Percentiles rank a stretch among this genome's conserved stretches.
These are phyloP conservation scores for Cliona cf. orientalis DNA, from an alignment of 37 sponge, comb jelly and placozoan species.

Conservation along the genomic window DNA sequence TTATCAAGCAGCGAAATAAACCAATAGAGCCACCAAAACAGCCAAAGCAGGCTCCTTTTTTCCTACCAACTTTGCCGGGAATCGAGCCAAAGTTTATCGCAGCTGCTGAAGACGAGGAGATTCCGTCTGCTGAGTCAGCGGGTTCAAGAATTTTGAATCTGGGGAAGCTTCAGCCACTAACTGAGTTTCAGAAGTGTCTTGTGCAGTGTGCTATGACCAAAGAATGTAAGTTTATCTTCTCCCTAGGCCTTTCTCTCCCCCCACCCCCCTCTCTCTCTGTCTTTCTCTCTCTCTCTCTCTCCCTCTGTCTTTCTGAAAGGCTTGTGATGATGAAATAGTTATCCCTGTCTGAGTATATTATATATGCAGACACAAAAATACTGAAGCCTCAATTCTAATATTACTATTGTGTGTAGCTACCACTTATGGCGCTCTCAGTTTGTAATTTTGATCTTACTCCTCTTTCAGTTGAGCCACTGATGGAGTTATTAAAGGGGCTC, in stretches of 20 bases:
- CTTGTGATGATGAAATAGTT: background rate
- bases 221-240: constrained; percentile 57
- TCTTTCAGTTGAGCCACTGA: constrained; percentile 40
- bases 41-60: constrained; percentile 92
- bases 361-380: background rate
- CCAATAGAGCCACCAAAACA: constrained; percentile 88
- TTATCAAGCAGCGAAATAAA: constrained; percentile 93
- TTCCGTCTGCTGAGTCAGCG: constrained; percentile 8
- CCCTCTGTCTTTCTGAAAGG: background rate
- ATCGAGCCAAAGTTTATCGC: constrained; percentile 69
- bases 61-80: constrained; percentile 88
- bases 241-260: too few relatives aligned
- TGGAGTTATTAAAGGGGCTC: constrained; percentile 66
- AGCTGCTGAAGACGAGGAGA: constrained; percentile 24
- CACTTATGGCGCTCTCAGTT: too few relatives aligned
- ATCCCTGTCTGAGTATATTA: background rate
- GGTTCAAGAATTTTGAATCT: constrained; percentile 62
- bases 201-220: constrained; percentile 4
- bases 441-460: too few relatives aligned
- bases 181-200: constrained; percentile 60
- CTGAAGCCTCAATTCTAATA: too few relatives aligned
- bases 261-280: too few relatives aligned
- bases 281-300: too few relatives aligned
- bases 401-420: background rate
- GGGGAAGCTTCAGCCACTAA: constrained; percentile 26